A percentile compares a stretch with the other conserved stretches of the same genome.
These are phyloP conservation scores for Buphagus erythrorhynchus DNA, from an alignment of 2,797 vertebrate species.

Conservation along the genomic window DNA sequence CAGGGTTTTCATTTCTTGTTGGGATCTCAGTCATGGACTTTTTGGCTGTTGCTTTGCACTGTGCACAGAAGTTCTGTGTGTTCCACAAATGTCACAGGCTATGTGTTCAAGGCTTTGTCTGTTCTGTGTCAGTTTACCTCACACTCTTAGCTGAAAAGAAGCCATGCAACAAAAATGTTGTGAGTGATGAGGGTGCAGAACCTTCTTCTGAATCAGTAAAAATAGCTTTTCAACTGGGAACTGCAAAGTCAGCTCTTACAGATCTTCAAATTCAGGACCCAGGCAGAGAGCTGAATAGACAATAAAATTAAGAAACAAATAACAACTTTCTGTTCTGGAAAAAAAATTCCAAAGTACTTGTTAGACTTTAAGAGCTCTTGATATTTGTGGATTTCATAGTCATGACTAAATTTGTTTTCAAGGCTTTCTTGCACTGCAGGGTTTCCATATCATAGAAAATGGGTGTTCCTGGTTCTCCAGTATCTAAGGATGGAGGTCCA, in stretches of 20 bases:
- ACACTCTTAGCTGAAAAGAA: background rate
- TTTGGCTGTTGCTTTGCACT: background rate
- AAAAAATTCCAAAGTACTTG: background rate
- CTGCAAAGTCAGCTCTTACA: background rate
- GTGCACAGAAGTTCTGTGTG: background rate
- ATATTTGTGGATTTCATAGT: background rate
- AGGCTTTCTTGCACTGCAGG: background rate
- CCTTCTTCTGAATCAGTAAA: background rate
- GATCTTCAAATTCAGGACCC: background rate
- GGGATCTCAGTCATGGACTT: background rate
- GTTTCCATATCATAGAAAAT: background rate
- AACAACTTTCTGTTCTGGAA: background rate
- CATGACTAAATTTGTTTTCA: background rate
- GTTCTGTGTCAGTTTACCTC: background rate
- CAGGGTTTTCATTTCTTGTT: background rate
- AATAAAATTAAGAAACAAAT: background rate
- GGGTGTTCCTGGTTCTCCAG: background rate
- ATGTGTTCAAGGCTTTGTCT: background rate
- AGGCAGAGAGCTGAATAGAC: background rate
- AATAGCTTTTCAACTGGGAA: background rate
- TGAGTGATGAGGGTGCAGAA: background rate
- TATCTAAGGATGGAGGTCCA: background rate
- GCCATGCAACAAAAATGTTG: background rate
- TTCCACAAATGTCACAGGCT: background rate
- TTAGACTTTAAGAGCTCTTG: background rate